These are phyloP conservation scores for Heterodera schachtii DNA, from an alignment of 1,140 invertebrate genomes.

Conservation along the genomic window DNA sequence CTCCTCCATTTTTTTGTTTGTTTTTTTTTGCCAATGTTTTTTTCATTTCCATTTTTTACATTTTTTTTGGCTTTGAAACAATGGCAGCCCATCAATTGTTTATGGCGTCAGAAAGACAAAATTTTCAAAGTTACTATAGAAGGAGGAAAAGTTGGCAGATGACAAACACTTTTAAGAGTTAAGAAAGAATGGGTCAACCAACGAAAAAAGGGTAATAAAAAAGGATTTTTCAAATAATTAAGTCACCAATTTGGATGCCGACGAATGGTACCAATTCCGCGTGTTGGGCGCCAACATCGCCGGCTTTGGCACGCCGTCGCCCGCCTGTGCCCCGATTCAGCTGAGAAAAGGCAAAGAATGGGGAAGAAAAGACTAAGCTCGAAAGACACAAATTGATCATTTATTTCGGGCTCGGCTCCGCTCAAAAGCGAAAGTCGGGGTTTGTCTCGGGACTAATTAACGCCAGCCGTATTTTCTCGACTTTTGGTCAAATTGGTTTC, in stretches of 20 bases:
- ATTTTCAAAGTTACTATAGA: not conserved
- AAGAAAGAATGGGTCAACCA: not conserved
- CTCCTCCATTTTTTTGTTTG: no score
- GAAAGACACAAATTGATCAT: no score
- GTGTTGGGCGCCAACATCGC: slow-evolving; percentile 59
- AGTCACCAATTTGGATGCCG: slow-evolving; percentile 55
- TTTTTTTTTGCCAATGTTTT: no score
- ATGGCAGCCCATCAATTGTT: not conserved
- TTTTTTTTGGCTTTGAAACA: no score
- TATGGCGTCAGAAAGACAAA: not conserved
- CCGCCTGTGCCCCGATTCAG: slow-evolving; percentile 50
- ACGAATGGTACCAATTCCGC: slow-evolving; percentile 60
- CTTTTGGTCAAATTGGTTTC: no score
- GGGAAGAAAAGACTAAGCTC: not conserved
- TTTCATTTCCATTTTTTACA: no score
- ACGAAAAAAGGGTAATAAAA: no score
- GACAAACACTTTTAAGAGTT: not conserved
- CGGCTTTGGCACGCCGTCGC: slow-evolving; percentile 61
- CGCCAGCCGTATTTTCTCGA: no score
- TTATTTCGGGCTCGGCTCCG: no score
- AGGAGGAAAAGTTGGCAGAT: not conserved
- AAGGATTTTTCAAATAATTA: no score
- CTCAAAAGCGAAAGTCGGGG: no score
- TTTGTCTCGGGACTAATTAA: no score
- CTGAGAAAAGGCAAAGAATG: slow-evolving; percentile 34